Conservation (phyloP, 1,140 invertebrate genomes). For the Lamellibrachia luymesi region DNA sequence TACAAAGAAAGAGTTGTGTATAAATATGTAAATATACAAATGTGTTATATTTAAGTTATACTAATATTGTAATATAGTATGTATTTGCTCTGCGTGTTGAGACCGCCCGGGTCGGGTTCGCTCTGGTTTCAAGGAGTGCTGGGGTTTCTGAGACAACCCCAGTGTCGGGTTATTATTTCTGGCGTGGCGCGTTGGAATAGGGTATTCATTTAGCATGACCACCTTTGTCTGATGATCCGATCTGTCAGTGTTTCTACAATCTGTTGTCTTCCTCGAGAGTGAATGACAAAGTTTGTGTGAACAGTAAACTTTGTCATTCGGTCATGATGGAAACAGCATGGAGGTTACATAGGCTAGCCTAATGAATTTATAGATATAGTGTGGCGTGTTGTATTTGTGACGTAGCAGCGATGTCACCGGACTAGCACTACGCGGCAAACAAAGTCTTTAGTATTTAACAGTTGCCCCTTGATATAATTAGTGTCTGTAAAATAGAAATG, state of each 20-base stretch:
- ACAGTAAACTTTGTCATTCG: not conserved
- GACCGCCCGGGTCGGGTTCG: not conserved
- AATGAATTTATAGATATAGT: not conserved
- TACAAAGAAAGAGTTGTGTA: not conserved
- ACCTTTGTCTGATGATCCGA: not conserved
- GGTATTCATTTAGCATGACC: not conserved
- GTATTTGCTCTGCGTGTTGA: not conserved
- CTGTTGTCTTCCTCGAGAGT: not conserved
- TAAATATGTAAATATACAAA: slow-evolving; percentile 2
- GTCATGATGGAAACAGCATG: not conserved
- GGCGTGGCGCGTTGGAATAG: not conserved
- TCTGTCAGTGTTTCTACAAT: not conserved
- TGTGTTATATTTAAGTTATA: slow-evolving; percentile 2
- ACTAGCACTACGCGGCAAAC: not conserved
- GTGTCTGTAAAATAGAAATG: not conserved
- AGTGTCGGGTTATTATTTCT: not conserved
- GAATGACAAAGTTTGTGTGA: not conserved
- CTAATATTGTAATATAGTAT: slow-evolving; percentile 6
- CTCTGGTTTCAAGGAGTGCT: not conserved
- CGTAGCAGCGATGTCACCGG: not conserved
- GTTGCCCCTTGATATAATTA: not conserved
- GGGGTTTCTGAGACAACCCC: not conserved
- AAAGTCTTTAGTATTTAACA: not conserved
- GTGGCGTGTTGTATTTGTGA: not conserved
- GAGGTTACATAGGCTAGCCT: not conserved